phyloP scores from a whole-genome alignment of 2,888 invertebrate species.

The Lathronympha strigana region DNA sequence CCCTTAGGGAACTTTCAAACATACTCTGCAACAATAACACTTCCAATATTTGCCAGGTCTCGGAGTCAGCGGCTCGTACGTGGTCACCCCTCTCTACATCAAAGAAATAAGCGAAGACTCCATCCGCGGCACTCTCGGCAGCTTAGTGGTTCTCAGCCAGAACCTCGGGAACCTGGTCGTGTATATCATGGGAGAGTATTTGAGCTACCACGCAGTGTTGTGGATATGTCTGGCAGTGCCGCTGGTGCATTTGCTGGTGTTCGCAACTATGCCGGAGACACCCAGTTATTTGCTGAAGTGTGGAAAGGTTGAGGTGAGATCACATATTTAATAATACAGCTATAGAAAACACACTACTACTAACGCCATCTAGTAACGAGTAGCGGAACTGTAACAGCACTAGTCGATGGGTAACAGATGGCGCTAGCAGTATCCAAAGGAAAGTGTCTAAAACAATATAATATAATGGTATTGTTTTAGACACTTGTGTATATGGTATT shows the following conservation, averaged over 20 bases:
- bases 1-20: too few relatives aligned
- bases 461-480: too few relatives aligned
- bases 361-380: too few relatives aligned
- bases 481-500: too few relatives aligned
- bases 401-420: too few relatives aligned
- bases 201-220: slow-evolving; percentile 69
- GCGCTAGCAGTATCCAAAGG: too few relatives aligned
- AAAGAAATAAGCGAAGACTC: slow-evolving; percentile 79
- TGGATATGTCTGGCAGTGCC: slow-evolving; percentile 76
- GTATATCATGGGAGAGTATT: slow-evolving; percentile 72
- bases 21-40: too few relatives aligned
- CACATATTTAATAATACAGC: too few relatives aligned
- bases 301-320: slow-evolving; percentile 72
- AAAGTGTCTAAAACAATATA: too few relatives aligned
- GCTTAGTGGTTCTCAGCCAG: slow-evolving; percentile 73
- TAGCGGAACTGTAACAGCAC: too few relatives aligned
- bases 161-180: slow-evolving; percentile 73
- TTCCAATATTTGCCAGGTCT: too few relatives aligned
- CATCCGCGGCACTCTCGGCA: slow-evolving; percentile 73
- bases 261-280: slow-evolving; percentile 76
- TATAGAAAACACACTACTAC: too few relatives aligned
- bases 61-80: slow-evolving; percentile 74
- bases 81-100: slow-evolving; percentile 76
- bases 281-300: slow-evolving; percentile 73
- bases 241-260: slow-evolving; percentile 68